A percentile compares a stretch with the other conserved stretches of the same genome.
Conservation (phyloP, 2,797 vertebrate species). For the Limosa lapponica region DNA sequence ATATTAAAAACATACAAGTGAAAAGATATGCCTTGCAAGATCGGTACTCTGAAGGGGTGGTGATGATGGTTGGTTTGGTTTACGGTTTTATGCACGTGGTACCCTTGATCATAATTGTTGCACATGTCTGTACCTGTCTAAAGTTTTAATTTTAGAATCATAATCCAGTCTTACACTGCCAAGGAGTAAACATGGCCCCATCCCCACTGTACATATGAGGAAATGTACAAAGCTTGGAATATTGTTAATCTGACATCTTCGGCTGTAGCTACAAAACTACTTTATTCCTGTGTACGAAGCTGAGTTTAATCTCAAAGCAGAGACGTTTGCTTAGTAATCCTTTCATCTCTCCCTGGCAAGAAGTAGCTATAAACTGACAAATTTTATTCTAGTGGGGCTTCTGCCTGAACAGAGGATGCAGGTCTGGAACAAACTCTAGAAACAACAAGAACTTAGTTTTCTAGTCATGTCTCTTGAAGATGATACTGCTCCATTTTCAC, state of each 20-base stretch:
- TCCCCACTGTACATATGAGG: background rate
- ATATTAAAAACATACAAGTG: background rate
- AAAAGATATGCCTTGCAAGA: background rate
- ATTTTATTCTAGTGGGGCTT: background rate
- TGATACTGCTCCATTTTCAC: background rate
- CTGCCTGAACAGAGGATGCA: background rate
- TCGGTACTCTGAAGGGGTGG: background rate
- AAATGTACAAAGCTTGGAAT: background rate
- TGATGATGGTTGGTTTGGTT: background rate
- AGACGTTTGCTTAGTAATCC: background rate
- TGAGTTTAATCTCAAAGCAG: background rate
- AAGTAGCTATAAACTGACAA: background rate
- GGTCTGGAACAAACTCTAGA: background rate
- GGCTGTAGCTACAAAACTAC: background rate
- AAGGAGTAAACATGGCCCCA: background rate
- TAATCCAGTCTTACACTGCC: background rate
- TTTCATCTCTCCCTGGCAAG: background rate
- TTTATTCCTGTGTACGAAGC: background rate
- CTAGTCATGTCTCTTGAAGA: background rate
- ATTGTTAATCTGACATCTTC: background rate
- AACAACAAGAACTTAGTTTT: background rate
- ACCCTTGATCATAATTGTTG: background rate
- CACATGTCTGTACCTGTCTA: background rate
- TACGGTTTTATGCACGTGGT: background rate
- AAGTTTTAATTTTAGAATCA: background rate